Evolutionary conservation across 2,888 invertebrate genomes (phyloP), one percentile per base, ranked within the genome.

Genomic region (Crocallis elinguaria): DNA sequence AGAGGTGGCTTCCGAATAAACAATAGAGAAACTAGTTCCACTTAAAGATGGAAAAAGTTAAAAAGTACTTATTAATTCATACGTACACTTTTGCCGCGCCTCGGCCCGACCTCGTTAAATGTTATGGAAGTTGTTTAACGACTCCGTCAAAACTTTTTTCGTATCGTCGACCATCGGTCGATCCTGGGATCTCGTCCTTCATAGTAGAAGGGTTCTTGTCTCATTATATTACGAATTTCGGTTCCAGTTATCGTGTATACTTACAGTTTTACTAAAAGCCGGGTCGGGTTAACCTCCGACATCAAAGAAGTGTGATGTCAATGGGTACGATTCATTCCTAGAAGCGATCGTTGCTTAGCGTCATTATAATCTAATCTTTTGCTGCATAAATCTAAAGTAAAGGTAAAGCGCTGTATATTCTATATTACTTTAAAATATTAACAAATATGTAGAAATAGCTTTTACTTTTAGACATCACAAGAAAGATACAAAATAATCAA

Each of bases 101-200:
- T 50, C 16, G 39, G 1, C 39, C 19, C 38, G 42, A 43, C 48
- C 53, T 64, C 60, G 64, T 62, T 64, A 64, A 60, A 62, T 65
- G 62, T 62, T 65, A 65, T 59, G 60, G 57, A 65, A 65, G 58
- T 65, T 57, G 53, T 60, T 58, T 62, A 64, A 62, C 64, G 60
- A 64, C 39, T 30, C 49, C 57, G 56, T 57, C 60, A 42, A 57
- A 64, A 62, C 51, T 64, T 64, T 64, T 61, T 62, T 64, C 60
- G 56, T 64, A 49, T 58, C 53, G 49, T 45, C 56, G 44, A 41
- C 56, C 43, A 45, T 56, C 48, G 59, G 59, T 54, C 58, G 51
- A 52, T 46, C 36, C 46, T 42, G 32, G 51, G 57, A 53, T 51
- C 50, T 55, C 12, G 48, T 38, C 46, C 43, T 39, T 43, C 27